Evolutionary conservation across 1,140 invertebrate species (phyloP).

Genomic region (Armadillidium nasatum): DNA sequence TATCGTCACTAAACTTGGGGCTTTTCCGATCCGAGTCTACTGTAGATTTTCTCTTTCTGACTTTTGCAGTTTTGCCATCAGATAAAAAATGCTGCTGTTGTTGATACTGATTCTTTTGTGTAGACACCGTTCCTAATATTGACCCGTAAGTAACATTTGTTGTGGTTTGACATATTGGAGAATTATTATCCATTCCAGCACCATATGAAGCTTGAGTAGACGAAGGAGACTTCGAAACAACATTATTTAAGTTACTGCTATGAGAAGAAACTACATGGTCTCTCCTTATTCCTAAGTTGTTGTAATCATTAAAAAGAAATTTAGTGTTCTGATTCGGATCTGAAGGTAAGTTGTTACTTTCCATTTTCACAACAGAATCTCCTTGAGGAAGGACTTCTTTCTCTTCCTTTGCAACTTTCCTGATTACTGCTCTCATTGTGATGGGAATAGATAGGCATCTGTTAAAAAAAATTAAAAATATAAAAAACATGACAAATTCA

Average conservation of each 20-base stretch:
- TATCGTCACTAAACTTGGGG: conserved; percentile 36
- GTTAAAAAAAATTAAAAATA: background rate
- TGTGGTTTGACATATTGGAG: conserved; percentile 30
- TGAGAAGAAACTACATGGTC: conserved; percentile 37
- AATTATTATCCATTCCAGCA: conserved; percentile 25
- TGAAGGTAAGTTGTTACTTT: conserved; percentile 38
- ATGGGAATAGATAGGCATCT: conserved; percentile 18
- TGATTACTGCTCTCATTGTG: conserved; percentile 26
- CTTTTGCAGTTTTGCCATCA: conserved; percentile 43
- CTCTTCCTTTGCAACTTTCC: conserved; percentile 23
- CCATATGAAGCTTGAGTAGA: conserved; percentile 19
- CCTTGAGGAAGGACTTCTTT: conserved; percentile 31
- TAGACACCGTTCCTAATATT: conserved; percentile 29
- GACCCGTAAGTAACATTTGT: conserved; percentile 36
- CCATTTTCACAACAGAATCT: conserved; percentile 40
- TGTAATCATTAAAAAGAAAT: conserved; percentile 41
- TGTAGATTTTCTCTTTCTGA: conserved; percentile 41
- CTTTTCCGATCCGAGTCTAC: conserved; percentile 38
- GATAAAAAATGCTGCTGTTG: conserved; percentile 43
- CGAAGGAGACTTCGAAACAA: conserved; percentile 30
- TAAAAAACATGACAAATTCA: background rate
- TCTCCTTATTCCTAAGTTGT: conserved; percentile 37
- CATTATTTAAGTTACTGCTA: conserved; percentile 38
- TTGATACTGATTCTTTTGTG: conserved; percentile 24
- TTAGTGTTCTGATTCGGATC: conserved; percentile 46